Evolutionary conservation across 2,113 vertebrate species (phyloP).

Genomic region (Amazona vittata): DNA sequence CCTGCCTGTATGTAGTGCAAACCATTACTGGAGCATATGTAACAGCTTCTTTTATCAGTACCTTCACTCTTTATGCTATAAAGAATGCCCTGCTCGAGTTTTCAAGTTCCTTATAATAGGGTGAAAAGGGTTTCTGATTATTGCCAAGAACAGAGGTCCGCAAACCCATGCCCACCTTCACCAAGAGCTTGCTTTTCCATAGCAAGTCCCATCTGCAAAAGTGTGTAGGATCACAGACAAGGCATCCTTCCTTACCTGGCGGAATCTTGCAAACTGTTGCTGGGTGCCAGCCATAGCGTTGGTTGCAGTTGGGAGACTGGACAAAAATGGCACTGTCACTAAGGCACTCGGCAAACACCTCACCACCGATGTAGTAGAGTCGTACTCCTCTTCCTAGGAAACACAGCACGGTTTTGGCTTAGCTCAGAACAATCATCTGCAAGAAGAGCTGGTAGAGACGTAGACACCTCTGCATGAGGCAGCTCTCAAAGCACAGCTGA

Average conservation of each 20-base stretch:
- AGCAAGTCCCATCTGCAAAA: no score
- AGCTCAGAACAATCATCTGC: background rate
- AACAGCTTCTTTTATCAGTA: background rate
- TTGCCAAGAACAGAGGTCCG: no score
- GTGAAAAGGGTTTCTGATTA: background rate
- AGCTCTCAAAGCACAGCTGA: background rate
- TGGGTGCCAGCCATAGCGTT: constrained; percentile 97
- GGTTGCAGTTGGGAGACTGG: constrained; percentile 98
- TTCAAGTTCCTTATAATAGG: background rate
- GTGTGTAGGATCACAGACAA: fast-evolving
- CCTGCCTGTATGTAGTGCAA: fast-evolving
- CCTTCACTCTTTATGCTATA: background rate
- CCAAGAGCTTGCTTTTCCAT: background rate
- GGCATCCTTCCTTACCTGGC: constrained; percentile 79
- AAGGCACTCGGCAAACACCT: constrained; percentile 98
- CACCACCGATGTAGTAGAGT: constrained; percentile 97
- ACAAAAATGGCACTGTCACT: constrained; percentile 98
- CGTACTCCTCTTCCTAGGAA: constrained; percentile 89
- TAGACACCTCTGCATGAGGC: background rate
- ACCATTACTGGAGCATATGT: fast-evolving
- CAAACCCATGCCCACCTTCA: background rate
- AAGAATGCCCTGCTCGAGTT: background rate
- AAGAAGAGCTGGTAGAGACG: background rate
- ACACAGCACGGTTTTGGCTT: background rate
- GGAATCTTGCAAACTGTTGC: constrained; percentile 99